Percentiles rank a stretch among this genome's conserved stretches.
These are phyloP conservation scores for Chionodraco myersi DNA, from an alignment of 2,113 vertebrate genomes.

Conservation along the genomic window DNA sequence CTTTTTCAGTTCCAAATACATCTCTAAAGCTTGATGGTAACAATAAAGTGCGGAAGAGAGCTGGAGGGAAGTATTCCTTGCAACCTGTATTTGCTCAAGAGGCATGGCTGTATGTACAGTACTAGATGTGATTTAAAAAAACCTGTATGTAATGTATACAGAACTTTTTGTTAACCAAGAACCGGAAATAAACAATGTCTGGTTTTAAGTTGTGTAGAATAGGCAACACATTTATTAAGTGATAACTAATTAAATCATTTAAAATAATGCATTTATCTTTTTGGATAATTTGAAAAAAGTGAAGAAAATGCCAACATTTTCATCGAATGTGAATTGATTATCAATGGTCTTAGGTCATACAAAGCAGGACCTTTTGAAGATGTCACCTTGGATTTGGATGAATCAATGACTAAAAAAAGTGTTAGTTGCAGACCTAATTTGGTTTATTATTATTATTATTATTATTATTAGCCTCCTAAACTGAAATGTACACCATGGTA, in stretches of 20 bases:
- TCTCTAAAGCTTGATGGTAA: constrained; percentile 38
- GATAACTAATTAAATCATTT: too few species aligned
- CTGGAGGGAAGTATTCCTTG: constrained; percentile 14
- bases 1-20: constrained; percentile 50
- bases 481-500: background rate
- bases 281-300: background rate
- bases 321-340: background rate
- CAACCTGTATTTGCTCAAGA: constrained; percentile 32
- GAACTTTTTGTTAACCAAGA: background rate
- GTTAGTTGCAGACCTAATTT: background rate
- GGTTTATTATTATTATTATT: background rate
- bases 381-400: background rate
- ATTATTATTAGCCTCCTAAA: background rate
- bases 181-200: background rate
- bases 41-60: constrained; percentile 58
- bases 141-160: background rate
- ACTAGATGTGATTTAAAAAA: background rate
- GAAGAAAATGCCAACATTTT: too few species aligned
- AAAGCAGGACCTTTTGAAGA: background rate
- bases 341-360: background rate
- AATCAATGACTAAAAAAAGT: background rate
- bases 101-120: constrained; percentile 1
- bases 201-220: background rate
- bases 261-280: background rate
- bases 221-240: background rate